Evolutionary conservation across 2,797 vertebrate species (phyloP), one percentile per base, ranked within the genome.

Genomic region (Squalus acanthias): DNA sequence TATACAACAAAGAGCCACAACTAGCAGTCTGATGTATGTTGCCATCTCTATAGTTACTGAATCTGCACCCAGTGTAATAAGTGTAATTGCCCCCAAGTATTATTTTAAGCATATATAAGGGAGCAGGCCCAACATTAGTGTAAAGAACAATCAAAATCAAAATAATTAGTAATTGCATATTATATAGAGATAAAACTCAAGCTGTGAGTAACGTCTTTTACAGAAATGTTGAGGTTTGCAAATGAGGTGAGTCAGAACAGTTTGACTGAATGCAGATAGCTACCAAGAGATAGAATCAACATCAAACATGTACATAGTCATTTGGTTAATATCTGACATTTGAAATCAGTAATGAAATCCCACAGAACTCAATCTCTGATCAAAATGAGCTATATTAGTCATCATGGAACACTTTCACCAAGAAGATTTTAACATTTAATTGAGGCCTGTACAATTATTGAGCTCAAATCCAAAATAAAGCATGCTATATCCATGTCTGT

Each of bases 401-500:
- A 95, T 74, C 10, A 72, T 74, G 94, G 94, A 95, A 72, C 94
- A 74, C 69, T 95, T 95, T 72, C 94, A 95, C 94, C 69, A 15
- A 74, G 69, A 94, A 39, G 15, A 95, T 72, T 53, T 95, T 95
- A 95, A 95, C 69, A 95, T 74, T 74, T 95, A 95, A 50, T 95
- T 74, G 24, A 57, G 46, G 94, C 26, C 69, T 95, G 69, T 33
- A 95, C 46, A 72, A 26, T 95, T 57, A 72, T 20, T 53, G 69
- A 72, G 69, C 57, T 91, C 76, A 79, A 39, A 79, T 29, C 88
- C 88, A 91, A 91, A 60, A 57, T 91, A 88, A 88, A 29, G 87
- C n/a, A 87, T 17, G 3, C 50, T 72, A 72, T 72, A 72, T 26
- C 70, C 26, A 72, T 7, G 24, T 10, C 33, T n/a, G 10, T 15